phyloP scores from a whole-genome alignment of 2,113 vertebrate species.

The Ameiurus melas region DNA sequence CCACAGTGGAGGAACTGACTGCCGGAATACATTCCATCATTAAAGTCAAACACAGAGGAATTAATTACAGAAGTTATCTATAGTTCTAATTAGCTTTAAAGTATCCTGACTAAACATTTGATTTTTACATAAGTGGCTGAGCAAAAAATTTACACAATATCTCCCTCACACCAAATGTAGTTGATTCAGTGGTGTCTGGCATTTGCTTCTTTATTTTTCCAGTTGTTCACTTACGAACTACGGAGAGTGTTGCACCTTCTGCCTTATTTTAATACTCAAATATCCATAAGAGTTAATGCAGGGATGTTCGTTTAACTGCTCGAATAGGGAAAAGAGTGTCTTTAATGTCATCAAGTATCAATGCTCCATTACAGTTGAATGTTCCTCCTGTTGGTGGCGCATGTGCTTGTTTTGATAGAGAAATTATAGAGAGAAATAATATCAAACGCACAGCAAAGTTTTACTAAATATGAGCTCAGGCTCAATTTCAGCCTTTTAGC shows the following conservation, averaged over 20 bases:
- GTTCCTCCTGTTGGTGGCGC: not conserved
- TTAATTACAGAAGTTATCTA: not conserved
- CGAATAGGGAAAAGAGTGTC: not conserved
- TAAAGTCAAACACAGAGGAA: not conserved
- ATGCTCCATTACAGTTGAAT: not conserved
- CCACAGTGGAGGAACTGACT: not conserved
- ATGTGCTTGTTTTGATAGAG: not conserved
- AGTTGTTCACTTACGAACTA: not conserved
- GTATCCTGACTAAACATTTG: not conserved
- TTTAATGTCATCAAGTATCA: not conserved
- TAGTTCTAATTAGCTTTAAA: not conserved
- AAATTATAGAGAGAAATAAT: not conserved
- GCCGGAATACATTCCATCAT: not conserved
- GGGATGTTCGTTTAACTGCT: not conserved
- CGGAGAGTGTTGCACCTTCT: not conserved
- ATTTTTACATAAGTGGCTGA: not conserved
- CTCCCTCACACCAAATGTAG: not conserved
- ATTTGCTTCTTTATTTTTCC: not conserved
- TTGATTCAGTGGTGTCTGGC: not conserved
- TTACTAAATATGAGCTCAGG: not conserved
- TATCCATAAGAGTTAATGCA: not conserved
- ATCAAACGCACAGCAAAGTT: not conserved
- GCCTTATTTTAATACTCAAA: not conserved
- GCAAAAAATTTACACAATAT: not conserved
- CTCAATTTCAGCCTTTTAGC: not conserved